Conservation (phyloP, 2,888 invertebrate species). For the Slavum lentiscoides region DNA sequence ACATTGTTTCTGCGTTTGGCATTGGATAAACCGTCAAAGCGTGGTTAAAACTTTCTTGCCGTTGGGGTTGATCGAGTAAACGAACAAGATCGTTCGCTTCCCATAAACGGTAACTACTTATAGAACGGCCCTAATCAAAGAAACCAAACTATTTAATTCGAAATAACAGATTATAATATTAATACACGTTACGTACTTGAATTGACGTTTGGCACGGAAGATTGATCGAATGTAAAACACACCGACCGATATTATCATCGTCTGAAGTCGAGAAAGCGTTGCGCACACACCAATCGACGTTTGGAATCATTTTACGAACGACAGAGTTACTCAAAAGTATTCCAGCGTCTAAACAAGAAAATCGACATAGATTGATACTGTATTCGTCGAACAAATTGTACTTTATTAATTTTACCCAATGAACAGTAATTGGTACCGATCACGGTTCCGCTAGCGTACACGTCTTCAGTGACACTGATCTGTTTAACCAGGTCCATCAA, state of each 20-base stretch:
- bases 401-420: constrained; percentile 65
- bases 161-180: background rate
- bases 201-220: constrained; percentile 65
- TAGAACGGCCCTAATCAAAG: constrained; percentile 51
- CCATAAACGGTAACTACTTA: constrained; percentile 54
- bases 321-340: constrained; percentile 86
- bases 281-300: constrained; percentile 87
- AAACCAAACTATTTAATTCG: background rate
- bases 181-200: constrained; percentile 61
- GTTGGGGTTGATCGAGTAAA: constrained; percentile 55
- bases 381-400: constrained; percentile 51
- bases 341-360: constrained; percentile 72
- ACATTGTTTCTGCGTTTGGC: constrained; percentile 66
- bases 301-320: constrained; percentile 73
- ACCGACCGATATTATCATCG: constrained; percentile 86
- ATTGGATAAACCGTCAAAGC: constrained; percentile 72
- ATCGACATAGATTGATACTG: constrained; percentile 12
- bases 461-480: constrained; percentile 81
- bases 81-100: constrained; percentile 55
- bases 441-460: constrained; percentile 76
- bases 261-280: constrained; percentile 81
- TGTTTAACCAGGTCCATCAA: constrained; percentile 73
- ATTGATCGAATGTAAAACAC: constrained; percentile 74
- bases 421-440: constrained; percentile 69
- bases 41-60: constrained; percentile 62